Base-by-base conservation (phyloP, 2,888 invertebrate genomes). In the Eupithecia subfuscata region DNA sequence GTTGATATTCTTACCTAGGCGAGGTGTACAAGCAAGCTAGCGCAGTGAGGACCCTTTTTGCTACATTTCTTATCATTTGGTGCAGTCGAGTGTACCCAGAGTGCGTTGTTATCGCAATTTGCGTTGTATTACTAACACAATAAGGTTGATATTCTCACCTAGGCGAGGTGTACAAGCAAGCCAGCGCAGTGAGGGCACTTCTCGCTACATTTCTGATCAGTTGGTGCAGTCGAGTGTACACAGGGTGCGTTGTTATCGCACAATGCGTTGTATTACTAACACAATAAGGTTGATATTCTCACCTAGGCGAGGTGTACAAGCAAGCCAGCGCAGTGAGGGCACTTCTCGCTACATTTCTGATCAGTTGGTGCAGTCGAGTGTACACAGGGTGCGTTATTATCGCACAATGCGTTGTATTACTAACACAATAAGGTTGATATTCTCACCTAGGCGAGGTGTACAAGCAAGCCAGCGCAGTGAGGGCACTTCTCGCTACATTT, bases 291-390 rank as follows among this genome's bases (percentile, higher is more conserved):
- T 2, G 30, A 30, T 30, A 30, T 30, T 30, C 30, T 30, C 30
- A 30, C 30, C 30, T 7, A 7, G 37, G 64, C 12, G 73, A 73
- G 25, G 30, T 69, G 12, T 79, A 75, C 12, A 79, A 71, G 56
- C 75, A 74, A 0, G 88, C 88, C 0, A 91, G 79, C 0, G 85
- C 86, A 1, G 77, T 81, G 68, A 91, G 76, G 8, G 86, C 82
- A 8, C 79, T 75, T 16, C 76, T 76, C 0, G 86, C 88, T 0
- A 89, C 34, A 2, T 70, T 67, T 0, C 83, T 73, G 70, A 90
- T 75, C 37, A 74, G 48, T 1, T n/a, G 77, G 0, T 77, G 83
- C 78, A 92, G 77, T 2, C 88, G 82, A 12, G 60, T 56, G 83
- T 91, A 91, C 3, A 78, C 75, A 0, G 80, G 18, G 75, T 85